Evolutionary conservation across 2,113 vertebrate species (phyloP).

Genomic region (Peucedramus taeniatus): DNA sequence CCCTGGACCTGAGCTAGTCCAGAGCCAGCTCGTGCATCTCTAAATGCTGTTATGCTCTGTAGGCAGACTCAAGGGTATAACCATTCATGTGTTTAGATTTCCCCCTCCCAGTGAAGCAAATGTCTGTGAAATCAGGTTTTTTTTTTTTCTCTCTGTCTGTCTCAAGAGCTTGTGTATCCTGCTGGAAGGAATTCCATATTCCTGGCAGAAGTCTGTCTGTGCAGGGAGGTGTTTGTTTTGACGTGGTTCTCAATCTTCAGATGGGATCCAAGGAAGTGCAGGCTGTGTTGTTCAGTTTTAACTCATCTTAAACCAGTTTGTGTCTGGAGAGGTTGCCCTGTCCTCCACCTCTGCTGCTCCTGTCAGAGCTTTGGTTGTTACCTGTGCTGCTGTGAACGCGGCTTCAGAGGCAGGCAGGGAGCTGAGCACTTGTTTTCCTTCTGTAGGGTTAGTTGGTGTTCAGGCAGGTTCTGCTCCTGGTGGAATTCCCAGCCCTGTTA

Average conservation of each 20-base stretch:
- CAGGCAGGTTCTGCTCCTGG: background rate
- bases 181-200: background rate
- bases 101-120: background rate
- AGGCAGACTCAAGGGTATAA: background rate
- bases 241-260: background rate
- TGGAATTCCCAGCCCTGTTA: background rate
- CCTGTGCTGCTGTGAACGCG: background rate
- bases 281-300: background rate
- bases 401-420: background rate
- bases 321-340: background rate
- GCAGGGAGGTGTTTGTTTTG: conserved; percentile 23
- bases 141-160: background rate
- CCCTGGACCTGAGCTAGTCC: background rate
- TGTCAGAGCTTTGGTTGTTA: background rate
- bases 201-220: background rate
- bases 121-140: background rate
- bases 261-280: background rate
- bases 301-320: background rate
- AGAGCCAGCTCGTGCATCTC: background rate
- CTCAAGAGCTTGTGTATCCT: background rate
- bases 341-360: background rate
- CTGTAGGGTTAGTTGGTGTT: background rate
- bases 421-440: background rate
- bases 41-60: fast-evolving
- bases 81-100: background rate